Evolutionary conservation across 2,888 invertebrate genomes (phyloP).

Genomic region (Erebia ligea): DNA sequence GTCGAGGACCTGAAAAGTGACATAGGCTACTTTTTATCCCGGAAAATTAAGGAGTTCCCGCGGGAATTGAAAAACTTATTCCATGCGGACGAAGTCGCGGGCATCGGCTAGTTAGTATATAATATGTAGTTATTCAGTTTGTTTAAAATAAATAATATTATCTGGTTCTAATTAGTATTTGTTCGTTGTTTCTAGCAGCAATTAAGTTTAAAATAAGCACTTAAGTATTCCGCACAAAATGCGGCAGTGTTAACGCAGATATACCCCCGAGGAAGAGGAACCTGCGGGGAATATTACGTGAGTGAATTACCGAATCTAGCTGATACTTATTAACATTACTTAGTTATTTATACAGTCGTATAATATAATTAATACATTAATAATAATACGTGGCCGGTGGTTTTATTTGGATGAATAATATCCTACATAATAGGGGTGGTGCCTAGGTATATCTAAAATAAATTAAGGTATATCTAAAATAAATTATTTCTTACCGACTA

Average conservation of each 20-base stretch:
- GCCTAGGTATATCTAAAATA: no score
- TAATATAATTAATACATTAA: no score
- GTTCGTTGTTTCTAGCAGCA: background rate
- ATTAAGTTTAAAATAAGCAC: conserved; percentile 20
- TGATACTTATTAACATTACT: no score
- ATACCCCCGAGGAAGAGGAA: conserved; percentile 20
- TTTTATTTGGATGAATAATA: no score
- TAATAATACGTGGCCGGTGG: no score
- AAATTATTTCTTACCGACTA: no score
- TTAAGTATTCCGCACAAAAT: conserved; percentile 17
- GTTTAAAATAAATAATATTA: background rate
- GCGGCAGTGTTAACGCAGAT: conserved; percentile 27
- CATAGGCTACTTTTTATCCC: no score
- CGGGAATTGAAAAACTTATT: background rate
- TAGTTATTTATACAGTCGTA: no score
- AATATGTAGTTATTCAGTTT: background rate
- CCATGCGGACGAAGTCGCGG: background rate
- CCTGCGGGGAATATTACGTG: conserved; percentile 32
- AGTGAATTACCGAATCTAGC: conserved; percentile 30
- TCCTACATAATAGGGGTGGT: no score
- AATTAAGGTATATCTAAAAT: no score
- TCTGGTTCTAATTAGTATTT: background rate
- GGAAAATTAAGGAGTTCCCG: background rate
- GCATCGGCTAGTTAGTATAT: background rate
- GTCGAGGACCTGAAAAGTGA: no score